Percentiles rank a stretch among this genome's conserved stretches.
Conservation (phyloP, 2,888 invertebrate species). For the Xestobium rufovillosum region DNA sequence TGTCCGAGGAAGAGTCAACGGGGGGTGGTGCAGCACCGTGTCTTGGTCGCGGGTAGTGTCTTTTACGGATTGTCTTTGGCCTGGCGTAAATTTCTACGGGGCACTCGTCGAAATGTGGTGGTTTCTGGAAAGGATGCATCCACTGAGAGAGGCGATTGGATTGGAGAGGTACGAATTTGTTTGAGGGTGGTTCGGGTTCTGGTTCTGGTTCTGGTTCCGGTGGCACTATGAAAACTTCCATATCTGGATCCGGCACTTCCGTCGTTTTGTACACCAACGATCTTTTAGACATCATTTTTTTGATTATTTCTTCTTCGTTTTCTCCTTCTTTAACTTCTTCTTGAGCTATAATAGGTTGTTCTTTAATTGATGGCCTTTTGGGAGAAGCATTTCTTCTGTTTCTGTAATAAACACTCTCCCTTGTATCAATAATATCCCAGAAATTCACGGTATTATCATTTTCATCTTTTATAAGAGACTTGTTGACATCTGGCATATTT, state of each 20-base stretch:
- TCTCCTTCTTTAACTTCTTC: constrained; percentile 10
- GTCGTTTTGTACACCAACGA: constrained; percentile 38
- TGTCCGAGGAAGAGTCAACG: constrained; percentile 15
- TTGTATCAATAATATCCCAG: constrained; percentile 57
- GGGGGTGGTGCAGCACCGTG: constrained; percentile 21
- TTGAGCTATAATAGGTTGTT: constrained; percentile 6
- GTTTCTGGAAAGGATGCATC: constrained; percentile 40
- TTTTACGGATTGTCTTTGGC: constrained; percentile 39
- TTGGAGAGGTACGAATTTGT: constrained; percentile 40
- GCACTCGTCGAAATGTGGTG: constrained; percentile 38
- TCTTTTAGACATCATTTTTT: constrained; percentile 35
- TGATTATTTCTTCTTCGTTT: constrained; percentile 14
- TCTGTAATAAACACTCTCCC: constrained; percentile 56
- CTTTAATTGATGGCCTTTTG: constrained; percentile 4
- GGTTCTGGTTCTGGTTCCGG: constrained; percentile 36
- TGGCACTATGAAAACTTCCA: constrained; percentile 33
- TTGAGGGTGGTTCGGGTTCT: constrained; percentile 39
- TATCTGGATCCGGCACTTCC: constrained; percentile 36
- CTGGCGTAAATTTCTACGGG: constrained; percentile 40
- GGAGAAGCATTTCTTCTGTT: constrained; percentile 46
- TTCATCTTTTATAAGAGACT: constrained; percentile 11
- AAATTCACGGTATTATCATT: constrained; percentile 45
- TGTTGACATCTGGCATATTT: constrained; percentile 5
- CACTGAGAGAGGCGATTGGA: constrained; percentile 39
- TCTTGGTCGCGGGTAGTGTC: constrained; percentile 38